Conservation (phyloP, 2,797 vertebrate species). For the Acropternis orthonyx region DNA sequence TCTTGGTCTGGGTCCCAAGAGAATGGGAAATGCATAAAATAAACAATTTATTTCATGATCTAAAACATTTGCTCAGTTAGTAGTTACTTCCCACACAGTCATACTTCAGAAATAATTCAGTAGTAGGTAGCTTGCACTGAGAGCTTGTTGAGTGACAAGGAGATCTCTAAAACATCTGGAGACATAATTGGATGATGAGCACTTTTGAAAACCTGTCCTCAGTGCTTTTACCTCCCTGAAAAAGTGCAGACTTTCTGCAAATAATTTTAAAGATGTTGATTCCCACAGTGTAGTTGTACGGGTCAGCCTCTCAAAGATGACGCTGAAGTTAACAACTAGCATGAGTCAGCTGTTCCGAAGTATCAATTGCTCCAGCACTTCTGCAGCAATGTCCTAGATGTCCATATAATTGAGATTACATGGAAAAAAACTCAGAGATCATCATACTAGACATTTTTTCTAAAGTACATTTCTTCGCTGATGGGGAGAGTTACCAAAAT, state of each 20-base stretch:
- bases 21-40: neutral
- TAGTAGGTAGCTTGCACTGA: neutral
- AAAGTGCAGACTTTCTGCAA: constrained; percentile 19
- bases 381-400: neutral
- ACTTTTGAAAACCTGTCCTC: constrained; percentile 35
- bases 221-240: neutral
- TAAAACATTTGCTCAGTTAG: constrained; percentile 4
- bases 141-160: neutral
- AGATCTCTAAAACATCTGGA: constrained; percentile 8
- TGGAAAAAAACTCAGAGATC: constrained; percentile 8
- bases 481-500: neutral
- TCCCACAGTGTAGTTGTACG: neutral
- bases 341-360: constrained; percentile 55
- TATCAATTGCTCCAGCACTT: constrained; percentile 7
- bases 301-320: neutral
- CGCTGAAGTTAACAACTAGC: neutral
- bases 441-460: neutral
- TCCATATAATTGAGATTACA: constrained; percentile 39
- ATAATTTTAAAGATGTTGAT: neutral
- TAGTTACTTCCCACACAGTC: constrained; percentile 1
- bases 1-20: neutral
- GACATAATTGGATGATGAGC: constrained; percentile 3
- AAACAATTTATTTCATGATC: neutral
- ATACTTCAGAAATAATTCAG: neutral
- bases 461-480: neutral